These are phyloP conservation scores for Drosophila nigrodunni DNA, from an alignment of 1,140 invertebrate species.

Conservation along the genomic window DNA sequence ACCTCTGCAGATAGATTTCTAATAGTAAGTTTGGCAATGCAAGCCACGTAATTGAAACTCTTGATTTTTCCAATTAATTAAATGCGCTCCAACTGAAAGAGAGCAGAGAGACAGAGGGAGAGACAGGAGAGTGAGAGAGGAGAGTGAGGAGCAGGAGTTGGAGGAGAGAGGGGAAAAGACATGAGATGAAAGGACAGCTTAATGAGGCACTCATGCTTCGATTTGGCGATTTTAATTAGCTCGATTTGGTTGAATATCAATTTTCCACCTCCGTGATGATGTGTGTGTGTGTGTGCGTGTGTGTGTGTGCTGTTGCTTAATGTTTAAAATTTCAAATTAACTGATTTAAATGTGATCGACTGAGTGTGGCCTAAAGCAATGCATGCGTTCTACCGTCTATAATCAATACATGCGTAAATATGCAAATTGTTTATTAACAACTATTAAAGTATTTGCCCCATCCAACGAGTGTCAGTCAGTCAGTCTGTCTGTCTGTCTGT, in stretches of 20 bases:
- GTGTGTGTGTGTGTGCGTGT: too few relatives aligned
- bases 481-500: slow-evolving; percentile 1
- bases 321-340: slow-evolving; percentile 10
- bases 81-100: slow-evolving; percentile 32
- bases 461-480: slow-evolving; percentile 52
- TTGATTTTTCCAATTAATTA: slow-evolving; percentile 74
- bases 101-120: neutral
- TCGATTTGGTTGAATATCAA: slow-evolving; percentile 10
- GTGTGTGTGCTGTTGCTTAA: too few relatives aligned
- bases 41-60: slow-evolving; percentile 67
- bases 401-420: slow-evolving; percentile 46
- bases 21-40: slow-evolving; percentile 60
- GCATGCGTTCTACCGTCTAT: slow-evolving; percentile 23
- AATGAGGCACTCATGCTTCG: slow-evolving; percentile 39
- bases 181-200: slow-evolving; percentile 2
- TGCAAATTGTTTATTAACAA: slow-evolving; percentile 74
- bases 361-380: slow-evolving; percentile 3
- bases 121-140: neutral
- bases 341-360: slow-evolving; percentile 33
- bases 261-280: neutral
- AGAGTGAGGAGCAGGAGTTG: too few relatives aligned
- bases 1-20: slow-evolving; percentile 51
- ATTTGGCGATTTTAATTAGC: slow-evolving; percentile 52
- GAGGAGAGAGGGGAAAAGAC: neutral
- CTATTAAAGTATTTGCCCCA: slow-evolving; percentile 72